Percentiles rank a stretch among this genome's conserved stretches.
Conservation (phyloP, 1,140 invertebrate species). For the Eurosta solidaginis region DNA sequence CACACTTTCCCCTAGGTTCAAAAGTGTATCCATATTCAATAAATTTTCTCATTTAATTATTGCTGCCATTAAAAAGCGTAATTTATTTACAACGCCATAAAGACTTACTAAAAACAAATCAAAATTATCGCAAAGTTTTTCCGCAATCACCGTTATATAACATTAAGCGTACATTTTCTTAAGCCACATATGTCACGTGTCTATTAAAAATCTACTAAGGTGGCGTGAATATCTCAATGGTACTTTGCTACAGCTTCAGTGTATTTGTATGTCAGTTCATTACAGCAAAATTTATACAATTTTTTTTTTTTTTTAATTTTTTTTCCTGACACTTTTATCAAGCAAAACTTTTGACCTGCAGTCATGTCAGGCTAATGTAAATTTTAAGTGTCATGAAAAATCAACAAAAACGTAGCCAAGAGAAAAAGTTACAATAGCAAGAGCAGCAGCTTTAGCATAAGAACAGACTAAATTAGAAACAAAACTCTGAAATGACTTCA, state of each 20-base stretch:
- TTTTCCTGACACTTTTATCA: conserved; percentile 1
- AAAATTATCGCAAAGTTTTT: not conserved
- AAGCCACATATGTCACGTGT: not conserved
- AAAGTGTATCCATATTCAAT: too few relatives aligned
- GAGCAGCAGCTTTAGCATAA: not conserved
- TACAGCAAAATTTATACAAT: too few relatives aligned
- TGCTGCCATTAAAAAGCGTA: too few relatives aligned
- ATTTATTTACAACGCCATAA: too few relatives aligned
- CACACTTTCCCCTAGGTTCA: too few relatives aligned
- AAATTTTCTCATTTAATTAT: too few relatives aligned
- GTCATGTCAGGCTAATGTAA: conserved; percentile 7
- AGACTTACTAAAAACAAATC: not conserved
- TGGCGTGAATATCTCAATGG: too few relatives aligned
- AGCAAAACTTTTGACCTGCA: not conserved
- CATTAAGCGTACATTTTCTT: not conserved
- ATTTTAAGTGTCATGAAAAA: conserved; percentile 1
- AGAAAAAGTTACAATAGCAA: too few relatives aligned
- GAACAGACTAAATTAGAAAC: not conserved
- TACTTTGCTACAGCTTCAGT: too few relatives aligned
- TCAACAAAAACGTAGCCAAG: not conserved
- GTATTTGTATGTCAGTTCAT: not conserved
- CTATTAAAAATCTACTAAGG: not conserved
- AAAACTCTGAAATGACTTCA: not conserved
- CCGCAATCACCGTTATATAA: not conserved
- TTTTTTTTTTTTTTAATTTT: too few relatives aligned